These are phyloP conservation scores for Ernsta delagoae DNA, from an alignment of 2,888 invertebrate genomes.

Conservation along the genomic window DNA sequence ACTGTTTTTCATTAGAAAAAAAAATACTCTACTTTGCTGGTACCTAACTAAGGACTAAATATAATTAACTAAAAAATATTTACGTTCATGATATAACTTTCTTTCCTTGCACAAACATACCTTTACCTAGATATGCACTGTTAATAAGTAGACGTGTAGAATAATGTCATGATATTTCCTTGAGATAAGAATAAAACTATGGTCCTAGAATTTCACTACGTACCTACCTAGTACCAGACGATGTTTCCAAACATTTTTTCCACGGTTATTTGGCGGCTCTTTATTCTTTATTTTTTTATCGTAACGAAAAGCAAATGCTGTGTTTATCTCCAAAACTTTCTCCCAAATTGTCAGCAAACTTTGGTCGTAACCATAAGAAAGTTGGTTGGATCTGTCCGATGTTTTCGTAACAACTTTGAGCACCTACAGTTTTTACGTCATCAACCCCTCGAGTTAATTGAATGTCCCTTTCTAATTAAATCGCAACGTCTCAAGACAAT, in stretches of 20 bases:
- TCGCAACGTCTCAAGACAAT: conserved; percentile 1
- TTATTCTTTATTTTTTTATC: neutral
- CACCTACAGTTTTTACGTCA: conserved; percentile 24
- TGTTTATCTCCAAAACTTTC: conserved; percentile 1
- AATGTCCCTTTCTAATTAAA: conserved; percentile 30
- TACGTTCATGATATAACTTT: too few species aligned
- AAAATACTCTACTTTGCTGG: too few species aligned
- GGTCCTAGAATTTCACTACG: too few species aligned
- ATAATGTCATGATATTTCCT: neutral
- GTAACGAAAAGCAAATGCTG: conserved; percentile 1
- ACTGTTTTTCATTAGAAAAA: too few species aligned
- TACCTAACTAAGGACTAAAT: too few species aligned
- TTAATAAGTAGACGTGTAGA: too few species aligned
- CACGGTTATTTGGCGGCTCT: neutral
- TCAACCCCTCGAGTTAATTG: conserved; percentile 24
- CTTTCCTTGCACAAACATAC: too few species aligned
- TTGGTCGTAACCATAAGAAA: conserved; percentile 28
- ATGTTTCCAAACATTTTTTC: neutral
- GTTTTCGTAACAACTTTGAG: conserved; percentile 31
- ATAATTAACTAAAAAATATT: too few species aligned
- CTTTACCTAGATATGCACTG: too few species aligned
- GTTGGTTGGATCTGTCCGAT: conserved; percentile 11
- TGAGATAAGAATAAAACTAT: too few species aligned
- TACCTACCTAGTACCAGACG: too few species aligned
- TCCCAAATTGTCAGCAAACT: conserved; percentile 10